Conservation (phyloP, 2,888 invertebrate species). For the Drosophila lutescens region DNA sequence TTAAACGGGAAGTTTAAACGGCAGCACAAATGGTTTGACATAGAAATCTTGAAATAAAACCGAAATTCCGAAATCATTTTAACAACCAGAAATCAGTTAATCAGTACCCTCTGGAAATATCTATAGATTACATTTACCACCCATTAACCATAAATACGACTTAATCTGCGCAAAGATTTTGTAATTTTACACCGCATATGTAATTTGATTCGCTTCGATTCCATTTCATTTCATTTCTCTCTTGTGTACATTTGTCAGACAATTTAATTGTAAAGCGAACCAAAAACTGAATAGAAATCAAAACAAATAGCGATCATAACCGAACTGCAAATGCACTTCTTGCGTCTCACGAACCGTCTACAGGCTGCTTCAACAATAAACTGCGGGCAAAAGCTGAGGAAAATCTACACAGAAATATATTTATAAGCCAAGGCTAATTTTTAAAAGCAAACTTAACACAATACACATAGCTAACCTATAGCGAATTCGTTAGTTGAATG, state of each 20-base stretch:
- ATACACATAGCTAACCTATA: conserved; percentile 48
- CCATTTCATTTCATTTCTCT: conserved; percentile 13
- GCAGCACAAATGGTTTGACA: no score
- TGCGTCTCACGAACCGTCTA: conserved; percentile 71
- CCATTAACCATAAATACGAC: conserved; percentile 1
- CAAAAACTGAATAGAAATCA: conserved; percentile 32
- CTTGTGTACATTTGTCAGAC: conserved; percentile 31
- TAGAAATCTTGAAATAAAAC: no score
- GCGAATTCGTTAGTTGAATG: conserved; percentile 53
- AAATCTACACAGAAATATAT: conserved; percentile 41
- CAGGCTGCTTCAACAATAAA: conserved; percentile 77
- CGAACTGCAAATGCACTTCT: conserved; percentile 56
- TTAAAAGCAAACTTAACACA: conserved; percentile 34
- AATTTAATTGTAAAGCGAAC: conserved; percentile 57
- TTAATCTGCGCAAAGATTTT: conserved; percentile 42
- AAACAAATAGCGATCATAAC: conserved; percentile 34
- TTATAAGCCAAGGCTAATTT: conserved; percentile 44
- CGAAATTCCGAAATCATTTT: no score
- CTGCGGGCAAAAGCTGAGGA: conserved; percentile 16
- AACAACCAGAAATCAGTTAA: no score
- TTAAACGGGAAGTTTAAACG: no score
- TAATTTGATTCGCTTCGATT: conserved; percentile 46
- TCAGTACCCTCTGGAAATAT: neutral
- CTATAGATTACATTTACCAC: neutral
- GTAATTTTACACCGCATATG: conserved; percentile 69